Conservation (phyloP, 2,113 vertebrate species). For the Protobothrops mucrosquamatus region DNA sequence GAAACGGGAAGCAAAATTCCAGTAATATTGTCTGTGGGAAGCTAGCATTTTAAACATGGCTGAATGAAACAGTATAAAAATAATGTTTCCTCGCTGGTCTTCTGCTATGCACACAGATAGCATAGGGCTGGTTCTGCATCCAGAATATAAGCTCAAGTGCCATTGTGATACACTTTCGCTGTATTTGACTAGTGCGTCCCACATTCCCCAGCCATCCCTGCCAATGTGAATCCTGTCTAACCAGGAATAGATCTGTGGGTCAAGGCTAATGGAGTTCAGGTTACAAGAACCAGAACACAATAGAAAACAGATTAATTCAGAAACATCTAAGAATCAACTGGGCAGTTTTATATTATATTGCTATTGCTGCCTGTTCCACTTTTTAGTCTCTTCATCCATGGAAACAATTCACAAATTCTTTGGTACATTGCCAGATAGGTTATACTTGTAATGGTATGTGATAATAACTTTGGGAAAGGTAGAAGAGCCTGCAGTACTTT, state of each 20-base stretch:
- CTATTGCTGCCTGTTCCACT: neutral
- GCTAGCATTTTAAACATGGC: constrained; percentile 39
- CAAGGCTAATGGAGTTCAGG: neutral
- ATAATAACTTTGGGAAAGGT: neutral
- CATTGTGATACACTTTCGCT: neutral
- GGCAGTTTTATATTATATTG: neutral
- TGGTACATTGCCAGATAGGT: neutral
- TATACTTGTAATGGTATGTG: neutral
- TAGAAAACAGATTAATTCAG: neutral
- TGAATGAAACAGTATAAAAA: constrained; percentile 43
- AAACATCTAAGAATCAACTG: neutral
- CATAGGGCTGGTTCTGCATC: neutral
- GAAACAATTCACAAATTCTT: neutral
- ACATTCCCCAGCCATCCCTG: neutral
- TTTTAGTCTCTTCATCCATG: neutral
- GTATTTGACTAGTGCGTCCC: neutral
- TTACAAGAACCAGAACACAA: neutral
- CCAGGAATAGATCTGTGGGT: neutral
- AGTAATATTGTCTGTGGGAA: constrained; percentile 36
- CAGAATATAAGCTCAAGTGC: neutral
- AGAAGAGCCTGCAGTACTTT: neutral
- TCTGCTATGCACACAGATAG: neutral
- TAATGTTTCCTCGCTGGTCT: constrained; percentile 11
- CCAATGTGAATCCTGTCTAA: neutral
- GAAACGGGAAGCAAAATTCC: constrained; percentile 23